Evolutionary conservation across 2,888 invertebrate species (phyloP), one percentile per base, ranked within the genome.

Genomic region (Dolomedes plantarius): DNA sequence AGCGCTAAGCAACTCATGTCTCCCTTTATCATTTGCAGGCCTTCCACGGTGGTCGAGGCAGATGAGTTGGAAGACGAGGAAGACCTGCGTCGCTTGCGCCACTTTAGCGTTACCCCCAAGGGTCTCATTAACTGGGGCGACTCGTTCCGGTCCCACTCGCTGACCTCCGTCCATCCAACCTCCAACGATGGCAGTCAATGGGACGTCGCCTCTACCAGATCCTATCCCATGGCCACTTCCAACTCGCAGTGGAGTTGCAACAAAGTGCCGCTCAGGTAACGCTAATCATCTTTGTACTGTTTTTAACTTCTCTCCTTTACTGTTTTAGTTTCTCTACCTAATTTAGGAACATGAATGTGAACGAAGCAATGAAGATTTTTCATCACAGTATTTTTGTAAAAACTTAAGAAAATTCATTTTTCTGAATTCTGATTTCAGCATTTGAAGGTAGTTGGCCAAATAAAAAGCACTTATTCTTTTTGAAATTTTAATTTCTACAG

Each of bases 61-160:
- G 76, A 71, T 50, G 83, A 83, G 32, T 23, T 56, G 23, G 96
- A 96, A 90, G 96, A 97, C 91, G 96, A 96, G 90, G 96, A 96
- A 90, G 96, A 97, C 92, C 96, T 96, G 91, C 97, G 97, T 91
- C 93, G 97, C 87, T 94, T 97, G 89, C 93, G 98, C 89, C 97
- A 97, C 92, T 98, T 98, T 92, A 96, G 96, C 90, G 98, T 97
- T 90, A 97, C 97, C 32, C 95, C 96, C 91, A 95, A 96, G 91
- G 97, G 97, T n/a, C 95, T 98, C 67, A 94, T 98, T 87, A 97
- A 97, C 92, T 93, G 97, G 72, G 98, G 98, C 0, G 98, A 98
- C 92, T 97, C 97, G 7, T 93, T 98, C 87, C 93, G 96, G 89
- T 96, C 96, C 50, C 93, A 96, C 82, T 96, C 96, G 89, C 97